Percentiles rank a stretch among this genome's conserved stretches.
phyloP scores from a whole-genome alignment of 2,888 invertebrate genomes.

The Abrostola tripartita region DNA sequence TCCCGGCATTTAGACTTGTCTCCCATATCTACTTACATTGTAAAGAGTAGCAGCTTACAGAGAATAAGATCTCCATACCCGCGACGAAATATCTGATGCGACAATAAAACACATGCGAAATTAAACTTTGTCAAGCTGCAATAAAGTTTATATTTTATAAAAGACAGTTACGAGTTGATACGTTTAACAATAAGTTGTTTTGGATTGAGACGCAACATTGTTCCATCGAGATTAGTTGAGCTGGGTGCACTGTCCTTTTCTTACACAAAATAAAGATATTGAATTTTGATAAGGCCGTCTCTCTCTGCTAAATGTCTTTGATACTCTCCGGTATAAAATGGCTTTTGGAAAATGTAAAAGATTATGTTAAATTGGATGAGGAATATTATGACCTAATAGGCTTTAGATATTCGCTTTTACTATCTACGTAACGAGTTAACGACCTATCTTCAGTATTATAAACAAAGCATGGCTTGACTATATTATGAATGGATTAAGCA shows the following conservation, averaged over 20 bases:
- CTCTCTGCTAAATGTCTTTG: constrained; percentile 71
- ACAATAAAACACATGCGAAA: constrained; percentile 41
- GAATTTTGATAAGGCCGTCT: constrained; percentile 82
- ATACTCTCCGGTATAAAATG: constrained; percentile 66
- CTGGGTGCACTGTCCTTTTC: constrained; percentile 81
- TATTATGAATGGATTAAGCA: too few relatives aligned
- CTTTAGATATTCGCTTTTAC: constrained; percentile 32
- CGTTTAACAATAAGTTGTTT: constrained; percentile 65
- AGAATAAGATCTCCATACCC: constrained; percentile 60
- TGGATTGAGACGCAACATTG: constrained; percentile 84
- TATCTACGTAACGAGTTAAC: constrained; percentile 3
- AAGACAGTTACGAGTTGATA: constrained; percentile 47
- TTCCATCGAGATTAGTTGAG: constrained; percentile 82
- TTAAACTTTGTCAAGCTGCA: constrained; percentile 47
- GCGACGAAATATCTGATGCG: constrained; percentile 35
- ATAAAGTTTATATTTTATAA: constrained; percentile 51
- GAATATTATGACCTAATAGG: constrained; percentile 33
- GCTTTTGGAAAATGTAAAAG: constrained; percentile 63
- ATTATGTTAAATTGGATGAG: constrained; percentile 56
- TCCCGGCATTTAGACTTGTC: constrained; percentile 66
- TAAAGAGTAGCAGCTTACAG: constrained; percentile 71
- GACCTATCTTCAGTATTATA: background rate
- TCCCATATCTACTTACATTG: constrained; percentile 69
- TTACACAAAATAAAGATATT: constrained; percentile 85
- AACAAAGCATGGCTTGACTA: background rate